These are phyloP conservation scores for Elachura formosa DNA, from an alignment of 2,113 vertebrate genomes.

Conservation along the genomic window DNA sequence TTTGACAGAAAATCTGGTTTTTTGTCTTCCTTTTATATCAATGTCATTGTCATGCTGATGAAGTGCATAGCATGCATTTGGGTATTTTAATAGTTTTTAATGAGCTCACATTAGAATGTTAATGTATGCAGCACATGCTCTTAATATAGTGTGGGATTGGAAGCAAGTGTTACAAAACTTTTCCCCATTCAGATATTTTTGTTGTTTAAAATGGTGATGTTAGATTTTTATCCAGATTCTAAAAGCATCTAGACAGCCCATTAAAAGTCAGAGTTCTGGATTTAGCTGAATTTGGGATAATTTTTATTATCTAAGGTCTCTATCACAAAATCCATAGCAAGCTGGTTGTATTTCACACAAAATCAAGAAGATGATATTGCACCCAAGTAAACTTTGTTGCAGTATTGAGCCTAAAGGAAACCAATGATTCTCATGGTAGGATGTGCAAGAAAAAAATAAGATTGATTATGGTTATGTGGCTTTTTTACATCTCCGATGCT, in stretches of 20 bases:
- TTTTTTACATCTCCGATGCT: not conserved
- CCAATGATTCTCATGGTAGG: not conserved
- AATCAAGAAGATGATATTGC: not conserved
- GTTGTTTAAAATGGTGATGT: not conserved
- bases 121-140: not conserved
- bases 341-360: not conserved
- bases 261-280: not conserved
- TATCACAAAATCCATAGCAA: not conserved
- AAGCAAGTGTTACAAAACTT: not conserved
- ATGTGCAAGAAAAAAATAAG: not conserved
- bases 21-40: not conserved
- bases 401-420: not conserved
- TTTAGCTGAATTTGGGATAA: not conserved
- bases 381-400: not conserved
- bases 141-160: not conserved
- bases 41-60: not conserved
- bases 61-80: not conserved
- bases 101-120: not conserved
- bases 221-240: not conserved
- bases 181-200: not conserved
- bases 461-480: not conserved
- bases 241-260: not conserved
- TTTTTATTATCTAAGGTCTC: not conserved
- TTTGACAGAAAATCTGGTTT: not conserved
- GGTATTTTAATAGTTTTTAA: not conserved